phyloP scores from a whole-genome alignment of 1,140 invertebrate species.

The Drosophila mayri region DNA sequence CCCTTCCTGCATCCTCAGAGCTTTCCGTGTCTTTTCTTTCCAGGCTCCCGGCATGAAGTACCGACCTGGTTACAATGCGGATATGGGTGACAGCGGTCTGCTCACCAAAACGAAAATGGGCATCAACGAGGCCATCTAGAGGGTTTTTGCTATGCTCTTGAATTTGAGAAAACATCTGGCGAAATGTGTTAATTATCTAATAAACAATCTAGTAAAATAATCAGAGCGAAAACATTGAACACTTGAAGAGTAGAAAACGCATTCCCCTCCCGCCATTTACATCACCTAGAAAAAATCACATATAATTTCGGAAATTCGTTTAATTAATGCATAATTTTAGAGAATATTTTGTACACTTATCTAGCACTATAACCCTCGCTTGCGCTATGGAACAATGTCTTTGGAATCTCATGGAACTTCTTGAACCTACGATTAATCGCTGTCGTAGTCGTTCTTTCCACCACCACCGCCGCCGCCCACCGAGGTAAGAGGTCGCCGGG shows the following conservation, averaged over 20 bases:
- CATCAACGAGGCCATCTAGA: constrained; percentile 62
- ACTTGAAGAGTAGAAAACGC: not conserved
- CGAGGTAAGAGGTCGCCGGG: constrained; percentile 88
- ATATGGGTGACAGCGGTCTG: constrained; percentile 86
- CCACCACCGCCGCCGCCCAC: constrained; percentile 82
- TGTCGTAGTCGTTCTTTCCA: constrained; percentile 88
- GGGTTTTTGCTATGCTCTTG: constrained; percentile 20
- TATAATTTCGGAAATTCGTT: constrained; percentile 40
- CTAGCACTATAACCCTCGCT: constrained; percentile 28
- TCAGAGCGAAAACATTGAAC: not conserved
- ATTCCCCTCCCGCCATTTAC: not conserved
- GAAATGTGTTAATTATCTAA: constrained; percentile 80
- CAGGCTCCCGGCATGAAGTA: constrained; percentile 87
- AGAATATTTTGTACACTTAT: constrained; percentile 64
- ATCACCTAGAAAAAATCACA: not conserved
- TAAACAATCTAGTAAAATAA: constrained; percentile 78
- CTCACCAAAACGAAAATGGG: constrained; percentile 85
- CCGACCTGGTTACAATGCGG: constrained; percentile 86
- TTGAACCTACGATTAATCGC: constrained; percentile 85
- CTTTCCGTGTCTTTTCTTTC: constrained; percentile 38
- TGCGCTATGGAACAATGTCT: constrained; percentile 61
- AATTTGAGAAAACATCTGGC: constrained; percentile 56
- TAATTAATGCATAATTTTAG: constrained; percentile 45
- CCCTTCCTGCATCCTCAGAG: not conserved
- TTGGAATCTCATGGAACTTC: not conserved